These are phyloP conservation scores for Cephus nigrinus DNA, from an alignment of 2,888 invertebrate genomes.

Conservation along the genomic window DNA sequence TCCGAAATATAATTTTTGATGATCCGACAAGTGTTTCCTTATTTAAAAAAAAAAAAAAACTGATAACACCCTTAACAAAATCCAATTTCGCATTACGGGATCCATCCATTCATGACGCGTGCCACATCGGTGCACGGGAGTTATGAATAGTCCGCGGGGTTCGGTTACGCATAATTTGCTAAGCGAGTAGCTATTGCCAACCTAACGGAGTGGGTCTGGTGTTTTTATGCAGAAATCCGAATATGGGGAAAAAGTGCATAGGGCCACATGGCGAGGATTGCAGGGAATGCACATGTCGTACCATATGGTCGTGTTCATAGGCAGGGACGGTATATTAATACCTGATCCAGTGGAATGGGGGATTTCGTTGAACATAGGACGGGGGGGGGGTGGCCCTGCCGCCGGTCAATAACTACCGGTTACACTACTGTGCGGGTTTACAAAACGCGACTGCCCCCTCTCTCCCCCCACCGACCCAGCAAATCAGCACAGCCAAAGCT, in stretches of 20 bases:
- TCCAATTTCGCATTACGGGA: no score
- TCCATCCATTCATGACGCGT: no score
- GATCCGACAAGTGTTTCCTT: no score
- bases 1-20: no score
- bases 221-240: slow-evolving; percentile 19
- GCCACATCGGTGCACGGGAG: no score
- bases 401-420: slow-evolving; percentile 18
- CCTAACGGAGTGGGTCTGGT: slow-evolving; percentile 1
- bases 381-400: neutral
- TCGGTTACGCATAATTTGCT: no score
- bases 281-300: slow-evolving; percentile 21
- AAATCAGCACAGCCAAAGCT: slow-evolving; percentile 11
- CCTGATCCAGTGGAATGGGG: slow-evolving; percentile 13
- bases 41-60: no score
- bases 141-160: no score
- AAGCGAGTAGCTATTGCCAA: no score
- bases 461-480: neutral
- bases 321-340: slow-evolving; percentile 21
- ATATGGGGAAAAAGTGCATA: slow-evolving; percentile 19
- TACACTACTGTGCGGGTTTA: slow-evolving; percentile 14
- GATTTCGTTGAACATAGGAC: neutral
- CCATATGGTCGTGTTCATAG: slow-evolving; percentile 21
- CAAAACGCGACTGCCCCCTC: slow-evolving; percentile 8
- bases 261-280: slow-evolving; percentile 20
- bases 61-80: no score